Conservation (phyloP, 2,888 invertebrate species). For the Sepioteuthis lessoniana region DNA sequence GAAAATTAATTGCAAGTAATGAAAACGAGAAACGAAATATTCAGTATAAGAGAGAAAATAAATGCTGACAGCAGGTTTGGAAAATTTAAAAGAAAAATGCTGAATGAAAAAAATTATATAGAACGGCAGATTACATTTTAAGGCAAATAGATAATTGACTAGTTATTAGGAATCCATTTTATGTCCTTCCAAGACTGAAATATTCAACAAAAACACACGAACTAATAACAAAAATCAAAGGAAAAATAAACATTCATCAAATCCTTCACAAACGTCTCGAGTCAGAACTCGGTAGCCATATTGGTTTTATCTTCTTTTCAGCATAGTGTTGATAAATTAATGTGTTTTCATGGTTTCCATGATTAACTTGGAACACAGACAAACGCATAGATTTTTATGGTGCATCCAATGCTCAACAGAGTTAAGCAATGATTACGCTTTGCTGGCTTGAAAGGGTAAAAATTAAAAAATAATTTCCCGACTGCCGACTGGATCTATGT, state of each 20-base stretch:
- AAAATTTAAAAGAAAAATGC: neutral
- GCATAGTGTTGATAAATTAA: neutral
- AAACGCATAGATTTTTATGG: neutral
- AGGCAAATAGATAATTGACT: neutral
- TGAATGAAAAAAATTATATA: neutral
- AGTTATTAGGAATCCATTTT: conserved; percentile 7
- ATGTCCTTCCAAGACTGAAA: neutral
- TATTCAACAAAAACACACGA: neutral
- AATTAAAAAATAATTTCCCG: neutral
- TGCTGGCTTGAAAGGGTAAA: no score
- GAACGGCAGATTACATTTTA: neutral
- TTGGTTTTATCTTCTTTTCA: neutral
- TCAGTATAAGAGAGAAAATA: neutral
- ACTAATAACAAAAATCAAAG: neutral
- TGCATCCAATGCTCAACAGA: neutral
- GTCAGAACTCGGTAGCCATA: neutral
- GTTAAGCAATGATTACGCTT: neutral
- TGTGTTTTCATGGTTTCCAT: neutral
- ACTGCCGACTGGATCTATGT: neutral
- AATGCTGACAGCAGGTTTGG: neutral
- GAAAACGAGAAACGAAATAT: neutral
- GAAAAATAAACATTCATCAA: neutral
- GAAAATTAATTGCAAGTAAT: neutral
- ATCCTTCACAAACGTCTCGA: neutral
- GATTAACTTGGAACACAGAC: neutral